Base-by-base conservation (phyloP, 1,140 invertebrate genomes). In the Lepidurus couesii region DNA sequence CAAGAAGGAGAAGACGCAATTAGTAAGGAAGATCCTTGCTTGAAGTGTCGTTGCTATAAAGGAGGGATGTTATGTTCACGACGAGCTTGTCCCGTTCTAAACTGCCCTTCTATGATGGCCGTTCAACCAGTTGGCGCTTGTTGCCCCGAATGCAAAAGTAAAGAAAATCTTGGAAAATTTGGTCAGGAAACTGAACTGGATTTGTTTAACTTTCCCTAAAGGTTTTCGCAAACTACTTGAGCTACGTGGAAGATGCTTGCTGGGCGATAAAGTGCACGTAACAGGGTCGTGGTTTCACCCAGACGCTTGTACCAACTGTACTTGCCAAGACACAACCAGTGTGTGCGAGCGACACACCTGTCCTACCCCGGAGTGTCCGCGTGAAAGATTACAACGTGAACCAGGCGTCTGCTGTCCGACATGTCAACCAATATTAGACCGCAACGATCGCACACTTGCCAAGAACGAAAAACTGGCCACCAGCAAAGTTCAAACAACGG, bases 231-330 rank as follows among this genome's bases (percentile, higher is more conserved):
- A 82, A 24, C 44, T 84, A 7, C 82, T 81, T 74, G 79, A 83
- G 16, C 79, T 82, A 9, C 80, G 79, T 2, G 79, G 77, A 1
- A 77, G 81, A 75, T 95, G 93, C 83, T 87, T 93, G 75, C 86
- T 95, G 24, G 90, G 90, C 26, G 89, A 89, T 34, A 87, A 88
- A 44, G 86, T 91, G 44, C 89, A 91, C 78, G 82, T 82, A 74
- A 80, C 83, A 84, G 85, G 16, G 86, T 90, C 74, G 87, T 87
- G 81, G 5, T 91, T 92, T 81, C 86, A 87, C 42, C 87, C 91
- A 16, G 94, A 96, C 82, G 87, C 90, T 5, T 96, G 95, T 84
- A 95, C 94, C 1, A 88, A 89, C 43, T 97, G 95, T 84, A 89
- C 87, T 1, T 97, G 95, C 82, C 79, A 85, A 83, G 81, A 81